A percentile compares a stretch with the other conserved stretches of the same genome.
These are phyloP conservation scores for Hirtodrosophila duncani DNA, from an alignment of 2,888 invertebrate genomes.

Conservation along the genomic window DNA sequence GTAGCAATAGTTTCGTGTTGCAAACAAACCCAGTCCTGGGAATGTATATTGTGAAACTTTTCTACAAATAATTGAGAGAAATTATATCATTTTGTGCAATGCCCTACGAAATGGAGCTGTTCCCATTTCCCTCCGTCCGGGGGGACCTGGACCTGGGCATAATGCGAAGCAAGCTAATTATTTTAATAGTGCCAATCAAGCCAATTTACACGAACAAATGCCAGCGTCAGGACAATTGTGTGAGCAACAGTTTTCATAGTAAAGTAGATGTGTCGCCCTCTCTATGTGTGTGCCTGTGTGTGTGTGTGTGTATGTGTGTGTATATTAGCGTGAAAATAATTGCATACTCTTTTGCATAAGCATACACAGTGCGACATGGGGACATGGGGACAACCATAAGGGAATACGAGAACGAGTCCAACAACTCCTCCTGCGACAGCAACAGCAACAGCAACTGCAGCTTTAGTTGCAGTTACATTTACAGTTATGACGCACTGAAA, in stretches of 20 bases:
- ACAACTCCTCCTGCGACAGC: no score
- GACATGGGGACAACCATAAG: no score
- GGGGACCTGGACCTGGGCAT: not conserved
- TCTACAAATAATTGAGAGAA: not conserved
- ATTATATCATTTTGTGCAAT: conserved; percentile 7
- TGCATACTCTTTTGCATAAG: conserved; percentile 43
- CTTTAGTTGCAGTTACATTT: conserved; percentile 9
- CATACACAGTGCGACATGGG: not conserved
- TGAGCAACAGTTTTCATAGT: conserved; percentile 38
- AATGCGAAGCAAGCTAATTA: conserved; percentile 43
- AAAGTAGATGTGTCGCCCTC: not conserved
- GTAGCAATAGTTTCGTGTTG: no score
- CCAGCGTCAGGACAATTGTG: conserved; percentile 31
- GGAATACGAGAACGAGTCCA: no score
- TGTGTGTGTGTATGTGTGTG: not conserved
- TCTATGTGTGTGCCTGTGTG: not conserved
- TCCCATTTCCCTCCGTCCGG: not conserved
- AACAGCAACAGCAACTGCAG: no score
- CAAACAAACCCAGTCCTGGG: no score
- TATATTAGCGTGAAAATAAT: conserved; percentile 49
- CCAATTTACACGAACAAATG: conserved; percentile 37
- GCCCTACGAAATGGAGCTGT: conserved; percentile 4
- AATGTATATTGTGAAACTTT: no score
- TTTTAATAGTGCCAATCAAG: conserved; percentile 60
- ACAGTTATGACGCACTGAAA: not conserved